Percentiles rank a stretch among this genome's conserved stretches.
phyloP scores from a whole-genome alignment of 1,140 invertebrate species.

The Pseudomyrmex flavicornis region DNA sequence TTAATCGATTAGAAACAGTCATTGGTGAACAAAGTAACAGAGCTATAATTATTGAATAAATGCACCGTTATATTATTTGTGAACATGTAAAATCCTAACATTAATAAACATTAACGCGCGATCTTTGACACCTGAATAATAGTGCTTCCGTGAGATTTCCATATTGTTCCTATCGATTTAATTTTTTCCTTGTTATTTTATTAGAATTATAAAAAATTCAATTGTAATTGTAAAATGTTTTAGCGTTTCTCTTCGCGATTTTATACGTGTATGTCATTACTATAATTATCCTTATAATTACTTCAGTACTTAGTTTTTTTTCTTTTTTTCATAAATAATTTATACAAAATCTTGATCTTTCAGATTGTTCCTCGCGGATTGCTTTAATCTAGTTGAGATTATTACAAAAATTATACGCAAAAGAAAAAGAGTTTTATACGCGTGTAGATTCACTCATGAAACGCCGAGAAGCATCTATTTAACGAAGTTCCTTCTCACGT shows the following conservation, averaged over 20 bases:
- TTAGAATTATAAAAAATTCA: constrained; percentile 45
- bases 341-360: neutral
- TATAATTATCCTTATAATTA: neutral
- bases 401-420: neutral
- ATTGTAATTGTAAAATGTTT: constrained; percentile 31
- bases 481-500: constrained; percentile 33
- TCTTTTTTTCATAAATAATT: neutral
- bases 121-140: constrained; percentile 36
- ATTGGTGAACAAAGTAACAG: neutral
- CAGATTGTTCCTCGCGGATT: neutral
- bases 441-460: constrained; percentile 15
- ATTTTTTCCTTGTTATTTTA: constrained; percentile 13
- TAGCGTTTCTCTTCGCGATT: neutral
- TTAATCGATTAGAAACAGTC: constrained; percentile 56
- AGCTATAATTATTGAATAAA: constrained; percentile 23
- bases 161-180: constrained; percentile 12
- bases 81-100: constrained; percentile 29
- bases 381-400: neutral
- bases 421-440: constrained; percentile 1
- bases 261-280: too few relatives aligned
- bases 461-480: constrained; percentile 10
- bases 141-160: neutral
- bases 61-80: neutral
- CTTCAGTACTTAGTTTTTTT: too few relatives aligned
- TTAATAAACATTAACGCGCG: constrained; percentile 66